phyloP scores from a whole-genome alignment of 1,140 invertebrate species.

The Leptopilina clavipes region DNA sequence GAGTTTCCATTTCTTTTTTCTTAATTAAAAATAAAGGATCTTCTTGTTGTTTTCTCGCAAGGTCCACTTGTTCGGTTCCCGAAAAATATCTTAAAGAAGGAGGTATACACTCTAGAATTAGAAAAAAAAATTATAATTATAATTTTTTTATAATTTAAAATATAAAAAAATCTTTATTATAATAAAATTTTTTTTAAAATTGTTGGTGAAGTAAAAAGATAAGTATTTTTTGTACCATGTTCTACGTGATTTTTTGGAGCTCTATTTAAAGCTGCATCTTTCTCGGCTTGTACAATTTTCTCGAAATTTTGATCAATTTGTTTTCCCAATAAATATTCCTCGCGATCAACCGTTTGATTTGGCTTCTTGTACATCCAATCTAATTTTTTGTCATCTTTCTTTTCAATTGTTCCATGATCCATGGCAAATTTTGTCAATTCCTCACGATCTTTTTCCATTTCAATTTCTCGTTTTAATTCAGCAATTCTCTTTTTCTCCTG shows the following conservation, averaged over 20 bases:
- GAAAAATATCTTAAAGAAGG: slow-evolving; percentile 81
- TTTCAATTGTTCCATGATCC: slow-evolving; percentile 76
- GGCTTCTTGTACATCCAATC: slow-evolving; percentile 96
- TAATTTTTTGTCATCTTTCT: slow-evolving; percentile 80
- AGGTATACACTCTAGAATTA: slow-evolving; percentile 80
- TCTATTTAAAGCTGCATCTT: slow-evolving; percentile 71
- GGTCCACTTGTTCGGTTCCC: slow-evolving; percentile 83
- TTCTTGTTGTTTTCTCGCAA: slow-evolving; percentile 89
- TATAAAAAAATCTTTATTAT: neutral
- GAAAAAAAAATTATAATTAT: slow-evolving; percentile 45
- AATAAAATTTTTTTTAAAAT: too few species aligned
- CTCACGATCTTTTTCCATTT: slow-evolving; percentile 80
- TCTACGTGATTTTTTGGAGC: slow-evolving; percentile 82
- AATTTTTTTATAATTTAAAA: slow-evolving; percentile 38
- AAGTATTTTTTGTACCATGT: slow-evolving; percentile 70
- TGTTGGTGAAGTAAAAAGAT: too few species aligned
- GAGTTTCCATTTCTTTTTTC: slow-evolving; percentile 88
- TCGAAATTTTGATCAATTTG: slow-evolving; percentile 91
- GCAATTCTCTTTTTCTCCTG: slow-evolving; percentile 81
- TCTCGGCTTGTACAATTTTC: slow-evolving; percentile 78
- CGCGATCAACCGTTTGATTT: slow-evolving; percentile 83
- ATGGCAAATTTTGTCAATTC: slow-evolving; percentile 80
- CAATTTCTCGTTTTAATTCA: slow-evolving; percentile 81
- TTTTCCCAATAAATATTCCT: slow-evolving; percentile 94
- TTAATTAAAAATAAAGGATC: slow-evolving; percentile 92